Percentiles rank a stretch among this genome's conserved stretches.
These are phyloP conservation scores for Ceyx margarethae DNA, from an alignment of 2,113 vertebrate species.

Conservation along the genomic window DNA sequence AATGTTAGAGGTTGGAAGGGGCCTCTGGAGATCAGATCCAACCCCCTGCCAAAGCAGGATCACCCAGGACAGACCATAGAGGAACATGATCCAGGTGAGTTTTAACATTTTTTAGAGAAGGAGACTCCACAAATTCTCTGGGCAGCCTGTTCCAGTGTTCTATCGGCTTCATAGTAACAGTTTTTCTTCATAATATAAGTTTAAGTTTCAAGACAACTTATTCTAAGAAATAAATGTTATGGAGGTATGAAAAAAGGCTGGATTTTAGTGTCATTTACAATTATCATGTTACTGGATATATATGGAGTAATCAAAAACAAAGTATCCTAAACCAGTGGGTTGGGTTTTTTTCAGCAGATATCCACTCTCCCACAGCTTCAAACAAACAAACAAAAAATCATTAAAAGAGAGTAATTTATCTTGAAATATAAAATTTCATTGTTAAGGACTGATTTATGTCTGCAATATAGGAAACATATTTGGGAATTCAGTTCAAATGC, in stretches of 20 bases:
- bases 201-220: not conserved
- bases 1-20: no score
- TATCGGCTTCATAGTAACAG: no score
- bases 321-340: not conserved
- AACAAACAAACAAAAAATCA: not conserved
- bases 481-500: not conserved
- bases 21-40: no score
- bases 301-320: not conserved
- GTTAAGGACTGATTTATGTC: not conserved
- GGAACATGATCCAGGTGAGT: no score
- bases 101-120: no score
- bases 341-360: not conserved
- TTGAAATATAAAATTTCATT: not conserved
- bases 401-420: not conserved
- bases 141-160: no score
- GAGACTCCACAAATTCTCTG: no score
- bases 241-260: not conserved
- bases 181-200: not conserved
- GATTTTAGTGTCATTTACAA: not conserved
- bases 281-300: not conserved
- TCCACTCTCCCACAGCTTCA: not conserved
- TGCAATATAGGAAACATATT: not conserved
- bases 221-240: not conserved
- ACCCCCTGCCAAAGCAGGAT: no score
- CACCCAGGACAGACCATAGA: no score